Percentiles rank a stretch among this genome's conserved stretches.
Conservation (phyloP, 2,888 invertebrate species). For the Protodeltote pygarga region DNA sequence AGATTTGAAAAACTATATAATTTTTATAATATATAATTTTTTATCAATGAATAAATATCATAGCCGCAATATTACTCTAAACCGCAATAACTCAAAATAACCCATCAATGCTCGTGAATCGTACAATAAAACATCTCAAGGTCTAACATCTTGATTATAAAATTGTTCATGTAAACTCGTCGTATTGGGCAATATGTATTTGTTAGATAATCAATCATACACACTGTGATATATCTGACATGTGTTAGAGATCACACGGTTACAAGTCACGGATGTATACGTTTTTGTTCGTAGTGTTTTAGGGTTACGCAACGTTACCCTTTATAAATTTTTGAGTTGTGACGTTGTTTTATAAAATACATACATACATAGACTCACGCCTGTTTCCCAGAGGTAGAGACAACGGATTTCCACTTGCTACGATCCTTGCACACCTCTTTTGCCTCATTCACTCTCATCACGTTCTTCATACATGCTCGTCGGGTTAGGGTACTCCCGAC, state of each 20-base stretch:
- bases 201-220: slow-evolving; percentile 55
- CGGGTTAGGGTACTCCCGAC: too few relatives aligned
- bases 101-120: slow-evolving; percentile 10
- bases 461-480: too few relatives aligned
- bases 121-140: slow-evolving; percentile 38
- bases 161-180: slow-evolving; percentile 19
- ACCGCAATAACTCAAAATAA: slow-evolving; percentile 17
- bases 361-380: background rate
- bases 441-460: too few relatives aligned
- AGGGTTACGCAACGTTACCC: slow-evolving; percentile 6
- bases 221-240: slow-evolving; percentile 53
- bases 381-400: too few relatives aligned
- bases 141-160: slow-evolving; percentile 38
- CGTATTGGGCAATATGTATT: slow-evolving; percentile 28
- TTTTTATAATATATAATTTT: too few relatives aligned
- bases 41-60: too few relatives aligned
- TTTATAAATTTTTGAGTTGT: slow-evolving; percentile 2
- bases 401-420: too few relatives aligned
- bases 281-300: slow-evolving; percentile 20
- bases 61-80: too few relatives aligned
- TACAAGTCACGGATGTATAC: slow-evolving; percentile 32
- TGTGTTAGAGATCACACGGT: slow-evolving; percentile 50
- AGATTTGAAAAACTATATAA: too few relatives aligned
- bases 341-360: background rate
- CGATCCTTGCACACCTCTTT: too few relatives aligned